Base-by-base conservation (phyloP, 2,113 vertebrate species). In the Triplophysa tibetana region DNA sequence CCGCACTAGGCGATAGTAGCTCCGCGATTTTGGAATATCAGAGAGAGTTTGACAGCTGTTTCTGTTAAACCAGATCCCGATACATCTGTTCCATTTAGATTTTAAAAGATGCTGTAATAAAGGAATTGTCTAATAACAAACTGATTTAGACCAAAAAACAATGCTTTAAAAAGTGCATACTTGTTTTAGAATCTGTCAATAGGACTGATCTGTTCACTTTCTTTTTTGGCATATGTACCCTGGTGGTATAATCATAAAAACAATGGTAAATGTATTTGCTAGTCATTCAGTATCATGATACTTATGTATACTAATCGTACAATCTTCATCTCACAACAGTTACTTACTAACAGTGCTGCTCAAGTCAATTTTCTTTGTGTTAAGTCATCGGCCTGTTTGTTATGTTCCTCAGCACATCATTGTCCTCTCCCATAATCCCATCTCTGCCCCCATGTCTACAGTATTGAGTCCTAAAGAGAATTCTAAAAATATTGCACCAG, bases 401-500 rank as follows among this genome's bases (percentile, higher is more conserved):
- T 45, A 45, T 12, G 43, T 45, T 45, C 41, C 12, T 50, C 12
- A 79, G 38, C 61, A 29, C 80, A 21, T n/a, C 45, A 41, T 16
- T 33, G 23, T 38, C 13, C 52, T 61, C 6, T 21, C 62, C 72
- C 66, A 65, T 10, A 63, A 60, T 61, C 21, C 24, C 43, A 24
- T 58, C 62, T 38, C 29, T 75, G 41, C 8, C 56, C 16, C 60
- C 38, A 41, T 67, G 58, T 75, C 45, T 80, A 63, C 60, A 72
- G 61, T 48, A 54, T 56, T 66, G 23, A 13, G 72, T 70, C 8
- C 66, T 70, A 19, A 75, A 41, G 60, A 79, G 65, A 33, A 54
- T 62, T 75, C 82, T 86, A 86, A 73, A 83, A 80, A 86, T 86
- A 86, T 19, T 45, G 10, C 66, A 77, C 81, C 45, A 61, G 48